Base-by-base conservation (phyloP, 2,113 vertebrate genomes). In the Orientallactaga bullata region DNA sequence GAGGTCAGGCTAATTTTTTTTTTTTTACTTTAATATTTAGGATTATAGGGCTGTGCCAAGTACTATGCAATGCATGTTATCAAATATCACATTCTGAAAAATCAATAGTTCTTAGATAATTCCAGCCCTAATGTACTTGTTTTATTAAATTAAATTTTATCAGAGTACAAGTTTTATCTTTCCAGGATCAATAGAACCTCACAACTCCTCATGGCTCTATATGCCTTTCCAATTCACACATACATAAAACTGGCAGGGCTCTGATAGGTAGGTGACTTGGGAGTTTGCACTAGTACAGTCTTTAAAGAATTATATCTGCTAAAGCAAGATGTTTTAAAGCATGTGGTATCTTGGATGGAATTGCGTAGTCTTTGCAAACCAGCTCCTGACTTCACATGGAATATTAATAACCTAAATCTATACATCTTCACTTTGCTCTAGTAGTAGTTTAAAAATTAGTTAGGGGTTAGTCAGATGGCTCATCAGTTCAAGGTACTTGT, bases 121-220 rank as follows among this genome's bases (percentile, higher is more conserved):
- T 79, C 79, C 77, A 18, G 47, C 16, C 39, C 78, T 60, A 73
- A 0, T 74, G 72, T 55, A 73, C 0, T 17, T 63, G 71, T n/a
- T 61, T 77, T 94, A 55, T 55, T 71, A 79, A 93, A 79, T 47
- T n/a, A 81, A 77, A 82, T 63, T 42, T 68, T 47, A 55, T 26
- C 26, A 30, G 30, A 12, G 74, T 66, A 24, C 24, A 79, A 82
- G 17, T 68, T 81, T 93, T 72, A 35, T 51, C 11, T 80, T 81
- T 86, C 9, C 32, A 28, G 20, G 73, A 77, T 23, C 35, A 15
- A 85, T 35, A 37, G 37, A 78, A 16, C 8, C 32, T 7, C 28
- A 77, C 3, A 63, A 16, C 4, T 58, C 5, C 63, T 4, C 21
- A 39, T 10, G 12, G 13, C 1, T 2, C 74, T 80, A 24, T 5